Evolutionary conservation across 2,113 vertebrate genomes (phyloP).

Genomic region (Eclectus roratus): DNA sequence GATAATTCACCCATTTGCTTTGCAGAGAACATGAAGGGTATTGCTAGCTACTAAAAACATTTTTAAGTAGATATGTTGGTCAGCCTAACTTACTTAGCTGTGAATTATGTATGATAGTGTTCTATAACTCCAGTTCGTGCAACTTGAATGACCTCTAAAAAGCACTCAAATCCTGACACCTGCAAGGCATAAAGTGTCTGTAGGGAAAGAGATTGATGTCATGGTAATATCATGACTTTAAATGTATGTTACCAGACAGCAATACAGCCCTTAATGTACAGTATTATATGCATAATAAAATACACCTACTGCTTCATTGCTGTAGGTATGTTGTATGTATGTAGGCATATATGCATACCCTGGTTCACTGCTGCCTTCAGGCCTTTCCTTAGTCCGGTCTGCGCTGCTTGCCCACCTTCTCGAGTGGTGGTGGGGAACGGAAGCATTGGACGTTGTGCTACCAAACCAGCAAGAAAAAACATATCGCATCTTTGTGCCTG

Average conservation of each 20-base stretch:
- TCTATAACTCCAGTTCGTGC: neutral
- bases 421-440: fast-evolving
- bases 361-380: neutral
- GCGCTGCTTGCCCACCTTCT: neutral
- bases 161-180: neutral
- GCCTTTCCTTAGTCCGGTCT: neutral
- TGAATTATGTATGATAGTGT: fast-evolving
- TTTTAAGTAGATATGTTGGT: fast-evolving
- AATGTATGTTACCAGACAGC: neutral
- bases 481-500: neutral
- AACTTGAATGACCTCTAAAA: neutral
- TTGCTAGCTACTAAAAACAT: neutral
- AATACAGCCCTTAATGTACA: neutral
- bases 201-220: neutral
- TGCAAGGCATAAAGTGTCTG: neutral
- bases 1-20: neutral
- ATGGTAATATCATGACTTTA: neutral
- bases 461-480: too few species aligned
- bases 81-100: fast-evolving
- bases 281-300: neutral
- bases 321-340: neutral
- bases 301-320: neutral
- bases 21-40: neutral
- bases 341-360: neutral
- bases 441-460: neutral